These are phyloP conservation scores for Drosophila setosimentum DNA, from an alignment of 2,888 invertebrate species.

Conservation along the genomic window DNA sequence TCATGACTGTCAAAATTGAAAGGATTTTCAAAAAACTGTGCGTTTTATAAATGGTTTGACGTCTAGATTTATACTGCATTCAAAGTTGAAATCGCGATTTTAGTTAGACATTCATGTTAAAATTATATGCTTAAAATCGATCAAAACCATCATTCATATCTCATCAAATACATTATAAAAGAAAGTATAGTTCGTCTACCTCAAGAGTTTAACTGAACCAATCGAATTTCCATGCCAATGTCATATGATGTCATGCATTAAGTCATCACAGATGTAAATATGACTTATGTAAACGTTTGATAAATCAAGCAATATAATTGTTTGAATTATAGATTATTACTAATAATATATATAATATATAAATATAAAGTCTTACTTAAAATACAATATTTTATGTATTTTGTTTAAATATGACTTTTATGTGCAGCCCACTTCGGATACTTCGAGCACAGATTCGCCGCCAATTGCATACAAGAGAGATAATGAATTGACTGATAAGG, in stretches of 20 bases:
- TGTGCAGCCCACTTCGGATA: conserved; percentile 89
- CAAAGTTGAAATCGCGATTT: background rate
- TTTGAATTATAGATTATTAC: background rate
- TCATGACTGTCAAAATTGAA: background rate
- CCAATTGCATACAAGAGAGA: conserved; percentile 85
- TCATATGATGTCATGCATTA: background rate
- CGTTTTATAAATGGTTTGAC: background rate
- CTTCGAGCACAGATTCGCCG: conserved; percentile 90
- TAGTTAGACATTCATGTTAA: background rate
- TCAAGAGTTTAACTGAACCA: background rate
- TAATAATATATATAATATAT: background rate
- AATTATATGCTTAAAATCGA: background rate
- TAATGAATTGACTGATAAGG: conserved; percentile 84
- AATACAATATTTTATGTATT: background rate
- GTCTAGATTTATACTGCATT: background rate
- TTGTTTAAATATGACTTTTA: background rate
- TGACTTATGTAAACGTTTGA: background rate
- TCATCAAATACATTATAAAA: background rate
- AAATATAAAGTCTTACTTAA: background rate
- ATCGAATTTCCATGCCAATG: background rate
- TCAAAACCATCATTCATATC: background rate
- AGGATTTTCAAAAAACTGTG: no score
- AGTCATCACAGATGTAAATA: background rate
- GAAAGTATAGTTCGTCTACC: background rate
- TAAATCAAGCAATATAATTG: background rate